phyloP scores from a whole-genome alignment of 2,797 vertebrate genomes.

The Halcyon badia region DNA sequence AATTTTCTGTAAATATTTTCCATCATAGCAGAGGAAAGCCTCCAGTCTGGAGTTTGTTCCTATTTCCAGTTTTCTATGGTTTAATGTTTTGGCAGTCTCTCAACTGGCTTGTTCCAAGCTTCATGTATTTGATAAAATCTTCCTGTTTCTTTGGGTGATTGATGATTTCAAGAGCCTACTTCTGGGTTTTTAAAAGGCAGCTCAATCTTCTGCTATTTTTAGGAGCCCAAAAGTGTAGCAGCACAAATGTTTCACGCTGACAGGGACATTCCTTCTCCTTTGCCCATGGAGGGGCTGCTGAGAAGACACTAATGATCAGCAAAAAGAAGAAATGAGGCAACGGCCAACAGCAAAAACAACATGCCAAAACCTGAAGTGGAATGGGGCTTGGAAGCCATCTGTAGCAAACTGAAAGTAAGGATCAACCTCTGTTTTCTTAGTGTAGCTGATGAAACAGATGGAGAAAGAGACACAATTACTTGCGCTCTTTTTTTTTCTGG shows the following conservation, averaged over 20 bases:
- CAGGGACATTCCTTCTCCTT: not conserved
- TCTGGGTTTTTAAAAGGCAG: not conserved
- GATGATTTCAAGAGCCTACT: conserved; percentile 8
- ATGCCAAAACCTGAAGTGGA: not conserved
- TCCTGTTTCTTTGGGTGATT: not conserved
- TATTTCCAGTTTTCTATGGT: not conserved
- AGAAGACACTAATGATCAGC: not conserved
- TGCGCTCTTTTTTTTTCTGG: not conserved
- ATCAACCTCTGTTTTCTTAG: not conserved
- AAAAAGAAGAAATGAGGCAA: not conserved
- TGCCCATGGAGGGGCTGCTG: not conserved
- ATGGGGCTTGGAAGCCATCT: not conserved
- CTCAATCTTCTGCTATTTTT: conserved; percentile 2
- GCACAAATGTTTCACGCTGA: not conserved
- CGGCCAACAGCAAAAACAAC: not conserved
- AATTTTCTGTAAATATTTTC: not conserved
- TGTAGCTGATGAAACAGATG: not conserved
- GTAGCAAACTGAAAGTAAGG: not conserved
- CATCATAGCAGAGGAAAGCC: not conserved
- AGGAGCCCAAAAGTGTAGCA: not conserved
- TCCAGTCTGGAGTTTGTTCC: not conserved
- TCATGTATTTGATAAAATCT: not conserved
- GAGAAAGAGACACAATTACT: not conserved
- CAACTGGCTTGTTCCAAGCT: not conserved
- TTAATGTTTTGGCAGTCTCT: conserved; percentile 5